phyloP scores from a whole-genome alignment of 30 jellyfish, hydroid and myxozoan genomes.

The Turritopsis rubra region DNA sequence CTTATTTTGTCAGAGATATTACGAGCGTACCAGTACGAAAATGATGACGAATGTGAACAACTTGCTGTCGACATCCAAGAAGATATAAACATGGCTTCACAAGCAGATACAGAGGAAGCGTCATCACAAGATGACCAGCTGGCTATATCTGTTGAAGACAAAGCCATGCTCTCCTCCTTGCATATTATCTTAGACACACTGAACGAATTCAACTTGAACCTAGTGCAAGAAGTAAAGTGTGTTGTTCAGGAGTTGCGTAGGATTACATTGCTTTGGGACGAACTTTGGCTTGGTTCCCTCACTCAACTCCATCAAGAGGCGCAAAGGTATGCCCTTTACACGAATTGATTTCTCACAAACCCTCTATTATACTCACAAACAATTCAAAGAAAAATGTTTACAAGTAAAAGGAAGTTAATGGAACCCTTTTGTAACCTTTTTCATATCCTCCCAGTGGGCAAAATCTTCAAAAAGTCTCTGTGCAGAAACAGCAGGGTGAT shows the following conservation, averaged over 20 bases:
- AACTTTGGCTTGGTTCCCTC: conserved; percentile 94
- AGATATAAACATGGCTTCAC: conserved; percentile 24
- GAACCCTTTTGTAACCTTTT: too few relatives aligned
- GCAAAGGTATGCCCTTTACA: conserved; percentile 48
- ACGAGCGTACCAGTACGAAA: conserved; percentile 60
- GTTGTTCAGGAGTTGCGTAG: conserved; percentile 90
- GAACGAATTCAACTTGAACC: conserved; percentile 45
- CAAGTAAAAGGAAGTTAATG: too few relatives aligned
- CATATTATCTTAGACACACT: conserved; percentile 84
- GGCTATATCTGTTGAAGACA: conserved; percentile 54
- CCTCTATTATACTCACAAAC: too few relatives aligned
- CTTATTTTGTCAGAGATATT: conserved; percentile 54
- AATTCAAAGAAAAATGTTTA: too few relatives aligned
- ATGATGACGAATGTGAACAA: conserved; percentile 79
- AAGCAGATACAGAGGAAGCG: conserved; percentile 44
- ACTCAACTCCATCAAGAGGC: conserved; percentile 97
- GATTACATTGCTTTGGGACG: conserved; percentile 96
- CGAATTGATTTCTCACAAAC: neutral
- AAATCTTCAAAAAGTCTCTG: too few relatives aligned
- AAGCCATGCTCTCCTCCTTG: conserved; percentile 75
- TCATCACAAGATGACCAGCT: conserved; percentile 62
- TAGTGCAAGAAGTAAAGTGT: conserved; percentile 79
- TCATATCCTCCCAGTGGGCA: too few relatives aligned
- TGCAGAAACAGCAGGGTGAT: too few relatives aligned
- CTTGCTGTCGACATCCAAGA: conserved; percentile 53